phyloP scores from a whole-genome alignment of 2,113 vertebrate genomes.

The Sapayoa aenigma region DNA sequence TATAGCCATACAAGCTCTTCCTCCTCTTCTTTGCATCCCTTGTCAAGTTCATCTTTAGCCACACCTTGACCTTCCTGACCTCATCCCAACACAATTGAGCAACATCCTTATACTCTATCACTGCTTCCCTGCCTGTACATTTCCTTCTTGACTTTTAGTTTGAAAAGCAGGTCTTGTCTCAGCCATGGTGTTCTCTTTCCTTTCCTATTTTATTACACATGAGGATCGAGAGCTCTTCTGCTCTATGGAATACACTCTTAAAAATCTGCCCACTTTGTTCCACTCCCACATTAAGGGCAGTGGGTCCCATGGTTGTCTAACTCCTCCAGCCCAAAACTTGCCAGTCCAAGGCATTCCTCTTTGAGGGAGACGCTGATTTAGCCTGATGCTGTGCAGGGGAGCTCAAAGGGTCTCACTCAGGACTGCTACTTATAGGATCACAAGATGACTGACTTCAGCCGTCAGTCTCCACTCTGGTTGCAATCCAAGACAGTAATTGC shows the following conservation, averaged over 20 bases:
- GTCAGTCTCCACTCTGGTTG: accelerated
- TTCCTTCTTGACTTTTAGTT: neutral
- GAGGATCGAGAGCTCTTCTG: neutral
- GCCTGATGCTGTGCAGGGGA: neutral
- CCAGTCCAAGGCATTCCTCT: neutral
- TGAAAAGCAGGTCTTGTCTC: neutral
- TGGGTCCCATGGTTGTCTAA: neutral
- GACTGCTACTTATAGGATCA: neutral
- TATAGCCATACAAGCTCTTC: neutral
- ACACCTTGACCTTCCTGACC: neutral
- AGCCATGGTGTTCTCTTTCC: neutral
- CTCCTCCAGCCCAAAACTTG: neutral
- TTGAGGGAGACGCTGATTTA: neutral
- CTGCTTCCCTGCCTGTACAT: neutral
- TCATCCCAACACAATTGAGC: neutral
- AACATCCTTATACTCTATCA: neutral
- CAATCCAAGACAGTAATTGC: neutral
- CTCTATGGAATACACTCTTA: neutral
- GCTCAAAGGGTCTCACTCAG: neutral
- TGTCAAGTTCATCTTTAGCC: neutral
- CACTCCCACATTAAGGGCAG: neutral
- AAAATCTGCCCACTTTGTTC: neutral
- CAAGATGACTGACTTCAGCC: neutral
- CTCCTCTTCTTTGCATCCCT: neutral
- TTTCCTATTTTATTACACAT: neutral